These are phyloP conservation scores for Varanus salvator DNA, from an alignment of 2,113 vertebrate species.

Conservation along the genomic window DNA sequence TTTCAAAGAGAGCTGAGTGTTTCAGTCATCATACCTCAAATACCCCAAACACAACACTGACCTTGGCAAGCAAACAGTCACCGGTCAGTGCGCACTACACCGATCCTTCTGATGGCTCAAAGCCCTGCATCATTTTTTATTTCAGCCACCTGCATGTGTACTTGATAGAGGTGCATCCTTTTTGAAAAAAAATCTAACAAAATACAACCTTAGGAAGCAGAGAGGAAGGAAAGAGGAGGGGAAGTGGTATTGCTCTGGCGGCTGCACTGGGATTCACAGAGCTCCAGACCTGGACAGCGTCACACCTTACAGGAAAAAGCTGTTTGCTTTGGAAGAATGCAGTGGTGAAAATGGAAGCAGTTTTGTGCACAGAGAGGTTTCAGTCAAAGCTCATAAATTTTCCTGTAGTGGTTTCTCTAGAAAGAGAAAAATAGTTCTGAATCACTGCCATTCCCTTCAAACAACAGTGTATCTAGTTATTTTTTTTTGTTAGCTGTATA, in stretches of 20 bases:
- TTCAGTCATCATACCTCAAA: slow-evolving; percentile 4
- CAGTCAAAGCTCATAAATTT: slow-evolving; percentile 40
- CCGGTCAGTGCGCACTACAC: not conserved
- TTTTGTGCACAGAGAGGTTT: not conserved
- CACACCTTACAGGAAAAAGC: slow-evolving; percentile 70
- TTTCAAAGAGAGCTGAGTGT: not conserved
- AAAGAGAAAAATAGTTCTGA: not conserved
- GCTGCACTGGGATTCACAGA: slow-evolving; percentile 79
- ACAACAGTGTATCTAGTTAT: slow-evolving; percentile 9
- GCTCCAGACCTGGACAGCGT: slow-evolving; percentile 64
- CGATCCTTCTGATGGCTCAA: not conserved
- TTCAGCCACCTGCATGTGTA: slow-evolving; percentile 57
- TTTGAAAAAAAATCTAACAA: slow-evolving; percentile 62
- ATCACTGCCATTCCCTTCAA: slow-evolving; percentile 27
- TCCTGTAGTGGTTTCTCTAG: not conserved
- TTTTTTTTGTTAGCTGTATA: too few species aligned
- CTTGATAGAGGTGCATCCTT: slow-evolving; percentile 40
- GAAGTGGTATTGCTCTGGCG: slow-evolving; percentile 77
- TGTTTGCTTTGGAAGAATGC: slow-evolving; percentile 81
- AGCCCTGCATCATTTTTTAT: slow-evolving; percentile 36
- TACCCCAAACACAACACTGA: slow-evolving; percentile 15
- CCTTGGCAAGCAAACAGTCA: not conserved
- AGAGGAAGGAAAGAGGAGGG: slow-evolving; percentile 85
- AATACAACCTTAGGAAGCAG: slow-evolving; percentile 65
- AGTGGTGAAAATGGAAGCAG: slow-evolving; percentile 59